phyloP scores from a whole-genome alignment of 2,888 invertebrate species.

The Heliconius ethilla region DNA sequence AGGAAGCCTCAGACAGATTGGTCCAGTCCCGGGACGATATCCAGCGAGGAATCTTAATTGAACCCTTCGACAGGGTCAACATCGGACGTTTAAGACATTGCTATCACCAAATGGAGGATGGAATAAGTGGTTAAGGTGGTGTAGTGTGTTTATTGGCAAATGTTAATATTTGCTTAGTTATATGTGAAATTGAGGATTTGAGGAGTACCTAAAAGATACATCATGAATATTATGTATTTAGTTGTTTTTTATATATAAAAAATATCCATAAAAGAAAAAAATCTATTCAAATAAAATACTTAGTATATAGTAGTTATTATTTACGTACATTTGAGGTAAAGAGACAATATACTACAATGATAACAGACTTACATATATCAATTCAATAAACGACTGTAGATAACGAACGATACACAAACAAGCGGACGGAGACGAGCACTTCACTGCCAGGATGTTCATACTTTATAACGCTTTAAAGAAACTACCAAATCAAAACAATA shows the following conservation, averaged over 20 bases:
- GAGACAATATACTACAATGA: slow-evolving; percentile 8
- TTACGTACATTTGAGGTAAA: not conserved
- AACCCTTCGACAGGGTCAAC: slow-evolving; percentile 60
- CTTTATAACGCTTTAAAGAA: slow-evolving; percentile 14
- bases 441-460: slow-evolving; percentile 24
- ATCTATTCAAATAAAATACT: not conserved
- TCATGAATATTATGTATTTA: not conserved
- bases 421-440: slow-evolving; percentile 25
- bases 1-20: slow-evolving; percentile 65
- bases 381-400: slow-evolving; percentile 6
- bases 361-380: slow-evolving; percentile 14
- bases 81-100: slow-evolving; percentile 45
- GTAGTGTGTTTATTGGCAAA: slow-evolving; percentile 51
- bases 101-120: slow-evolving; percentile 46
- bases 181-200: slow-evolving; percentile 39
- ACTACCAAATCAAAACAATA: slow-evolving; percentile 4
- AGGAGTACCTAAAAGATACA: too few species aligned
- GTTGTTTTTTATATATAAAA: not conserved
- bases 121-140: slow-evolving; percentile 41
- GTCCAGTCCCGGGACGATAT: slow-evolving; percentile 65
- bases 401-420: slow-evolving; percentile 7
- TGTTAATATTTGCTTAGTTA: slow-evolving; percentile 41
- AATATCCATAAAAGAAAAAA: not conserved
- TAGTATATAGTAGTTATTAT: not conserved
- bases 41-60: slow-evolving; percentile 72